A percentile compares a stretch with the other conserved stretches of the same genome.
These are phyloP conservation scores for Torymus aiolomorphi DNA, from an alignment of 2,888 invertebrate species.

Conservation along the genomic window DNA sequence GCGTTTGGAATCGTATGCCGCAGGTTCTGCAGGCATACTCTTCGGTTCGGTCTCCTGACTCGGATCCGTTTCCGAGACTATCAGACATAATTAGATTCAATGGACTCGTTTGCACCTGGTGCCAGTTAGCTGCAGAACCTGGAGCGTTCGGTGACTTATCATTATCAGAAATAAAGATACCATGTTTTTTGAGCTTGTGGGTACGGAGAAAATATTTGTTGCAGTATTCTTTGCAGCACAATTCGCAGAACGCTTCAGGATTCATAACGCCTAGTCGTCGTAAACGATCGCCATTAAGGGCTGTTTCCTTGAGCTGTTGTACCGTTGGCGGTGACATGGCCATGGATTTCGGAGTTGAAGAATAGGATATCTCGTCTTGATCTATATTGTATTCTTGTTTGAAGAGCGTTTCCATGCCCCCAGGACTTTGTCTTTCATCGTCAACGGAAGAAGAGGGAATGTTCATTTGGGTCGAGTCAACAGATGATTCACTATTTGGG, in stretches of 20 bases:
- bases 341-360: constrained; percentile 65
- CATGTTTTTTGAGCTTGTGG: constrained; percentile 95
- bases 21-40: constrained; percentile 77
- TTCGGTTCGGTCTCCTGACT: constrained; percentile 76
- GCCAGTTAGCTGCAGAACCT: constrained; percentile 69
- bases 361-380: constrained; percentile 70
- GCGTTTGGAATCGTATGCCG: constrained; percentile 77
- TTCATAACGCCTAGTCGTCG: constrained; percentile 88
- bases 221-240: constrained; percentile 94
- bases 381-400: constrained; percentile 72
- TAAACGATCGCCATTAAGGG: constrained; percentile 84
- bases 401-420: constrained; percentile 70
- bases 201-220: constrained; percentile 94
- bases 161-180: constrained; percentile 82
- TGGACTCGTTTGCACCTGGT: constrained; percentile 84
- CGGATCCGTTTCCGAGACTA: constrained; percentile 76
- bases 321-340: constrained; percentile 72
- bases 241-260: constrained; percentile 94
- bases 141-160: constrained; percentile 77
- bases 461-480: constrained; percentile 62
- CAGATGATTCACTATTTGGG: constrained; percentile 63
- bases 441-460: constrained; percentile 59
- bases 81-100: constrained; percentile 86
- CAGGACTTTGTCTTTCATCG: constrained; percentile 68
- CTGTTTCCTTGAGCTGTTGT: constrained; percentile 83